Evolutionary conservation across 2,888 invertebrate genomes (phyloP), one percentile per base, ranked within the genome.

Genomic region (Sclerodermus sp.): DNA sequence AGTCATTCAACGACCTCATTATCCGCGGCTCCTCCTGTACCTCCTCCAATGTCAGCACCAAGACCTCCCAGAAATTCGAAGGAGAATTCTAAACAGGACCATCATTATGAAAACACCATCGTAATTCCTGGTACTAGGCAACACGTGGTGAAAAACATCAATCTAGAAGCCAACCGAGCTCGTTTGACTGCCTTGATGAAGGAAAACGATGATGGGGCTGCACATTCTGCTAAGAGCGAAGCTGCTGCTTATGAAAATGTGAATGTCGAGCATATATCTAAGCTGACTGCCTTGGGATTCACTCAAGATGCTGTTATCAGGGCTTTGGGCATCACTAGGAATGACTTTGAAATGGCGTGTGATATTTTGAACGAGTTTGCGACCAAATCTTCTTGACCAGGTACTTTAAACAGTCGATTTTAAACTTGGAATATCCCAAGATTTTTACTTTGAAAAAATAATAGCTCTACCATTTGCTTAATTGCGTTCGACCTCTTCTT

Each of bases 281-380:
- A 90, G 57, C 82, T 96, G 53, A 92, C 94, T 41, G 87, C 87
- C 49, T 94, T 95, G 70, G 96, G 96, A 0, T 96, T 93, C 74
- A 88, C 93, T 1, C 90, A 91, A 69, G 91, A 94, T 71, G 90
- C 92, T 42, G 96, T 95, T 2, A 90, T 95, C 42, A 85, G 94
- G 62, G 96, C 96, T 3, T 82, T 96, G 64, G 91, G 93, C 53
- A 95, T 96, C 68, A 92, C 95, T 1, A 84, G 93, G 51, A 96
- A 96, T 80, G 93, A 96, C 79, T 84, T 96, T 47, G 92, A 92
- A 76, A 96, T 96, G 95, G 96, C 96, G 41, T 90, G 95, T 80
- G 94, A 96, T 77, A 95, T 95, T 73, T 81, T 95, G 62, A 90
- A 92, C 76, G 93, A 94, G 76, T 95, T 95, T 79, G 93, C 91